Evolutionary conservation across 2,113 vertebrate genomes (phyloP).

Genomic region (Nestor notabilis): DNA sequence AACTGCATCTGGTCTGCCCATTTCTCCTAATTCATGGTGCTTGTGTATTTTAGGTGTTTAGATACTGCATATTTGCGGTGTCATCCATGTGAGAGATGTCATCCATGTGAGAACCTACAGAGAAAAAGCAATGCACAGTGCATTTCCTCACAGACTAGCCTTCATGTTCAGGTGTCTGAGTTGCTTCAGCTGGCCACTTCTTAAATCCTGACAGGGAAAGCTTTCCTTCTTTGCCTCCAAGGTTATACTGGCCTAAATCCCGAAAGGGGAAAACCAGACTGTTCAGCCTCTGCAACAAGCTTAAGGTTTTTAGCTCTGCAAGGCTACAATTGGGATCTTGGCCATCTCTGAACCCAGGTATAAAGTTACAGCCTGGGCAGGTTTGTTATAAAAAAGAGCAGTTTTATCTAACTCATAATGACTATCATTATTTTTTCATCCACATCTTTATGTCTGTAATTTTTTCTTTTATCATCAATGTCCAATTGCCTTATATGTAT

Average conservation of each 20-base stretch:
- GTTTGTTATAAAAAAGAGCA: neutral
- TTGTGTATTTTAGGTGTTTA: neutral
- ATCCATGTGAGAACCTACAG: neutral
- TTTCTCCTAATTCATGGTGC: neutral
- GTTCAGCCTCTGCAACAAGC: neutral
- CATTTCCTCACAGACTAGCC: accelerated
- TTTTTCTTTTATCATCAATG: neutral
- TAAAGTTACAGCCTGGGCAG: neutral
- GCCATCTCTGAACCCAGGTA: neutral
- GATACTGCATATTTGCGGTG: neutral
- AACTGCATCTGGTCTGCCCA: neutral
- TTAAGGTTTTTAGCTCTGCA: neutral
- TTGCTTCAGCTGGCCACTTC: neutral
- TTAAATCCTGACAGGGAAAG: neutral
- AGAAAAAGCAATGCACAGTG: neutral
- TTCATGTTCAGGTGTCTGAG: neutral
- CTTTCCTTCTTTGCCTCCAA: neutral
- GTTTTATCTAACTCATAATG: neutral
- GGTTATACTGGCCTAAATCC: neutral
- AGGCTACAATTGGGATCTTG: neutral
- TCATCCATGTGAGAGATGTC: neutral
- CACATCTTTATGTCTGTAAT: neutral
- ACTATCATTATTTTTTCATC: neutral
- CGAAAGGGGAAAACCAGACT: neutral
- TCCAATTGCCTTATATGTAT: neutral